Evolutionary conservation across 2,797 vertebrate genomes (phyloP).

Genomic region (Notolabrus celidotus): DNA sequence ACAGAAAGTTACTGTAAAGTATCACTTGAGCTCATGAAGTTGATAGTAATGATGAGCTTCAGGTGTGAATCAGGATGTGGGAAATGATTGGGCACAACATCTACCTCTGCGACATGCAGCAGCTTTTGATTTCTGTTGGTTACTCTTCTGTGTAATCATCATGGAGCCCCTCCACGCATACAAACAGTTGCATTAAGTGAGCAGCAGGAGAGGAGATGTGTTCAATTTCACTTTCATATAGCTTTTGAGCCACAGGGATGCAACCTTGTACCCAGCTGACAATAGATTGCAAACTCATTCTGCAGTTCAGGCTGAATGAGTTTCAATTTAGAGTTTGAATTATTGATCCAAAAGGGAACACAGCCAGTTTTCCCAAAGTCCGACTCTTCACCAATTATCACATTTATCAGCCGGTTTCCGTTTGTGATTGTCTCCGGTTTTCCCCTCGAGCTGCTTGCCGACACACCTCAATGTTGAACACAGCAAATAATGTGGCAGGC

Average conservation of each 20-base stretch:
- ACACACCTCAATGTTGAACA: conserved; percentile 33
- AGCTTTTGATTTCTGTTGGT: conserved; percentile 27
- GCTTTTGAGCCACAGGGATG: conserved; percentile 52
- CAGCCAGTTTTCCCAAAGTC: conserved; percentile 56
- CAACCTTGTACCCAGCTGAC: conserved; percentile 67
- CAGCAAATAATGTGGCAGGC: conserved; percentile 19
- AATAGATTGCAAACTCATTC: conserved; percentile 76
- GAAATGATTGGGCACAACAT: background rate
- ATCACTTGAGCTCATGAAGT: background rate
- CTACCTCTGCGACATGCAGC: conserved; percentile 20
- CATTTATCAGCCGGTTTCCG: conserved; percentile 58
- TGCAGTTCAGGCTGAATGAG: conserved; percentile 76
- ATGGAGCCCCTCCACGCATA: conserved; percentile 45
- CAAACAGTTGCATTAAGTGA: conserved; percentile 66
- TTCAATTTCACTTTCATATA: conserved; percentile 71
- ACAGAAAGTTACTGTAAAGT: background rate
- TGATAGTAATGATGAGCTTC: background rate
- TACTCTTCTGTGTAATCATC: conserved; percentile 58
- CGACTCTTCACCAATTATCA: conserved; percentile 62
- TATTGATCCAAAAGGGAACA: conserved; percentile 75
- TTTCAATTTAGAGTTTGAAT: conserved; percentile 77
- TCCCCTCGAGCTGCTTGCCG: background rate
- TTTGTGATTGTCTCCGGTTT: conserved; percentile 16
- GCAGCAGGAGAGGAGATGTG: conserved; percentile 50
- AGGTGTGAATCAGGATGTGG: background rate